Conservation (phyloP, 2,113 vertebrate species). For the Caranx melampygus region DNA sequence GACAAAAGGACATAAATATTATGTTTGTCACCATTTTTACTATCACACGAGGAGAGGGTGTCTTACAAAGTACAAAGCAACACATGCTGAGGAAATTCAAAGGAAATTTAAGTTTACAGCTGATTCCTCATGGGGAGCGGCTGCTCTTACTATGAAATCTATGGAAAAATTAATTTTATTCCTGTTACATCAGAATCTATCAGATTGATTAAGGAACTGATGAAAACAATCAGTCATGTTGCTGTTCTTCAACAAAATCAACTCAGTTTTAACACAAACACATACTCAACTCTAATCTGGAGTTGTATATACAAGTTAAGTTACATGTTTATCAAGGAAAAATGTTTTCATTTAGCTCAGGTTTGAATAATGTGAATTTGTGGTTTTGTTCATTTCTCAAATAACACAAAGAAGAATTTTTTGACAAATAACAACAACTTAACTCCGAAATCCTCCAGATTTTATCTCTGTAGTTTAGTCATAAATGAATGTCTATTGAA, state of each 20-base stretch:
- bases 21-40: not conserved
- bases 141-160: not conserved
- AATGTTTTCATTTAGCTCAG: not conserved
- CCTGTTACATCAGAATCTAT: not conserved
- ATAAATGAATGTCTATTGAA: not conserved
- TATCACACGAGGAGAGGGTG: not conserved
- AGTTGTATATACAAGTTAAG: not conserved
- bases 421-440: too few species aligned
- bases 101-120: not conserved
- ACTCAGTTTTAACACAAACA: not conserved
- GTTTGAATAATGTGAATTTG: not conserved
- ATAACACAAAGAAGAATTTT: not conserved
- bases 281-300: not conserved
- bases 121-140: not conserved
- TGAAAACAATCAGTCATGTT: not conserved
- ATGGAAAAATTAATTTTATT: not conserved
- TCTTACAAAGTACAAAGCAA: not conserved
- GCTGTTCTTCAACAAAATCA: not conserved
- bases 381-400: not conserved
- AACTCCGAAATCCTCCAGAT: not conserved
- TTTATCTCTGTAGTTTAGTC: not conserved
- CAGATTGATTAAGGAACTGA: not conserved
- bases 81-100: not conserved
- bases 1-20: slow-evolving; percentile 37
- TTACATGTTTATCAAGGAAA: not conserved